A percentile compares a stretch with the other conserved stretches of the same genome.
phyloP scores from a whole-genome alignment of 2,888 invertebrate genomes.

The Sylvicola cinctus region DNA sequence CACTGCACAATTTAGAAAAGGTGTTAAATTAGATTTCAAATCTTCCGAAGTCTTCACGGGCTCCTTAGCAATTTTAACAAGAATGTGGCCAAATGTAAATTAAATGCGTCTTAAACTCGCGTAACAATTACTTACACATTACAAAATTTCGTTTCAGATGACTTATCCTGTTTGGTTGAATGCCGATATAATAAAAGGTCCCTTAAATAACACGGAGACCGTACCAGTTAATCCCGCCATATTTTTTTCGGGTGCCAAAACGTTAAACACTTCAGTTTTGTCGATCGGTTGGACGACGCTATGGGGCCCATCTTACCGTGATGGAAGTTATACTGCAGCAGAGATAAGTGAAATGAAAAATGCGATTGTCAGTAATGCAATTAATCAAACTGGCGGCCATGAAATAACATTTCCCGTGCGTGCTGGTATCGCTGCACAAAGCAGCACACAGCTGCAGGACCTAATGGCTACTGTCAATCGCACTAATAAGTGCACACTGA shows the following conservation, averaged over 20 bases:
- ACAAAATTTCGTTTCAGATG: conserved; percentile 28
- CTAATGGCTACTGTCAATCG: conserved; percentile 29
- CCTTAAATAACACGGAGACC: conserved; percentile 33
- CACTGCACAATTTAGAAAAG: conserved; percentile 31
- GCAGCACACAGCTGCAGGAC: conserved; percentile 34
- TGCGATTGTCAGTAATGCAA: conserved; percentile 27
- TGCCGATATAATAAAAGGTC: conserved; percentile 61
- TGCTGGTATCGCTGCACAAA: conserved; percentile 46
- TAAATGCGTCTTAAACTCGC: neutral
- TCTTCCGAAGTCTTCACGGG: conserved; percentile 46
- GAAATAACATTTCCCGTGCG: conserved; percentile 63
- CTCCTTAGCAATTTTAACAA: conserved; percentile 28
- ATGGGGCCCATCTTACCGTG: conserved; percentile 29
- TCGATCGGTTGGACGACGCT: conserved; percentile 76
- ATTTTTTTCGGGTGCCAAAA: conserved; percentile 39
- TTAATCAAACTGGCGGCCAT: conserved; percentile 27
- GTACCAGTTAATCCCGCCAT: conserved; percentile 38
- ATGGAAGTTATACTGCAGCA: conserved; percentile 36
- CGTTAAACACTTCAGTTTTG: conserved; percentile 41
- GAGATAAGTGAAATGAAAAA: conserved; percentile 50
- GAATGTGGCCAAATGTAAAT: conserved; percentile 22
- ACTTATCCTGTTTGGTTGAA: conserved; percentile 66
- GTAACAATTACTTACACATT: neutral
- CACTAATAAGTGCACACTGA: conserved; percentile 34
- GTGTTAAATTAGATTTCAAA: conserved; percentile 80